Conservation (phyloP, 2,888 invertebrate species). For the Asteroscopus sphinx region DNA sequence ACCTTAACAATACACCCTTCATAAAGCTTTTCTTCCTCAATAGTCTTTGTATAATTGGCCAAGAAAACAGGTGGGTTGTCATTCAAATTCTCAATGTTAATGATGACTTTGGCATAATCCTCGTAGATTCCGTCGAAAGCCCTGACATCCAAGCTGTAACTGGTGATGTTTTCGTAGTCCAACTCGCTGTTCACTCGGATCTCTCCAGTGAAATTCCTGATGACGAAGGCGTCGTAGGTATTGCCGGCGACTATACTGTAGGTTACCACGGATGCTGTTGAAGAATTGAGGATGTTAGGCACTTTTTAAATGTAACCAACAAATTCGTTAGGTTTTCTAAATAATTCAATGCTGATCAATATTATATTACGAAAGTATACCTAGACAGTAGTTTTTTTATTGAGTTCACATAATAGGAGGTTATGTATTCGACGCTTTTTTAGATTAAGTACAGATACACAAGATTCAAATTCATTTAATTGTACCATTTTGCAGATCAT, state of each 20-base stretch:
- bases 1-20: conserved; percentile 93
- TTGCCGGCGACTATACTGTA: conserved; percentile 97
- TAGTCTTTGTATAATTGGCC: conserved; percentile 92
- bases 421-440: too few relatives aligned
- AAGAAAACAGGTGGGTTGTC: conserved; percentile 97
- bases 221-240: conserved; percentile 95
- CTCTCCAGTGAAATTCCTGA: conserved; percentile 95
- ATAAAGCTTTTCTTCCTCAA: conserved; percentile 93
- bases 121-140: conserved; percentile 96
- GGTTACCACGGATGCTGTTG: conserved; percentile 93
- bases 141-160: conserved; percentile 95
- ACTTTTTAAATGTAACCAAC: not conserved
- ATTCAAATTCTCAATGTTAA: conserved; percentile 96
- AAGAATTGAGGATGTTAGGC: conserved; percentile 1
- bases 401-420: too few relatives aligned
- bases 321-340: too few relatives aligned
- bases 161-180: conserved; percentile 96
- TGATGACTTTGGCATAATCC: conserved; percentile 95
- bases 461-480: too few relatives aligned
- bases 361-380: too few relatives aligned
- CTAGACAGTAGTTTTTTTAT: too few relatives aligned
- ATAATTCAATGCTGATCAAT: too few relatives aligned
- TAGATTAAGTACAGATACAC: too few relatives aligned
- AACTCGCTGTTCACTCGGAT: conserved; percentile 94
- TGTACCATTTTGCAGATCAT: too few relatives aligned